Percentiles rank a stretch among this genome's conserved stretches.
These are phyloP conservation scores for Spisula solida DNA, from an alignment of 2,888 invertebrate genomes.

Conservation along the genomic window DNA sequence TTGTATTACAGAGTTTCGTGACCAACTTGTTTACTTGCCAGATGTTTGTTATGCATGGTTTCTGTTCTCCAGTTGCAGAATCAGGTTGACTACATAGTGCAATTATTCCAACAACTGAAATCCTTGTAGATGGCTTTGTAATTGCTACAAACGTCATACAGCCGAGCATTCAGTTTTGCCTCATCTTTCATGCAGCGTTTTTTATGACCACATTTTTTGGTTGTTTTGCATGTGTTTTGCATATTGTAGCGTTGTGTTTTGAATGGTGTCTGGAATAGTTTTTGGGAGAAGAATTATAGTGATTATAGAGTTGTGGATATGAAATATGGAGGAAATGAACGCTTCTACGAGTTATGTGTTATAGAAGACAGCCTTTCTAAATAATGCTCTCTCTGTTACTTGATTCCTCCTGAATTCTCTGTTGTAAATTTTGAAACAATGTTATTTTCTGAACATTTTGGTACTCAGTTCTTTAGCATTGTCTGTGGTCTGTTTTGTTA, in stretches of 20 bases:
- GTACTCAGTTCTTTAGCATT: too few relatives aligned
- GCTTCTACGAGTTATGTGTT: background rate
- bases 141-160: background rate
- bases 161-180: background rate
- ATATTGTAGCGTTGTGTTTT: slow-evolving; percentile 13
- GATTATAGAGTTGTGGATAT: slow-evolving; percentile 13
- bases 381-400: background rate
- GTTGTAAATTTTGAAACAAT: too few relatives aligned
- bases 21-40: slow-evolving; percentile 8
- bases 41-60: slow-evolving; percentile 4
- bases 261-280: slow-evolving; percentile 1
- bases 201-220: slow-evolving; percentile 9
- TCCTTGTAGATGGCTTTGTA: background rate
- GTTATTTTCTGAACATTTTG: too few relatives aligned
- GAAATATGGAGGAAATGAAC: slow-evolving; percentile 10
- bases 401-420: background rate
- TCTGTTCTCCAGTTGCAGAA: background rate
- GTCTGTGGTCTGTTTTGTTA: too few relatives aligned
- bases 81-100: background rate
- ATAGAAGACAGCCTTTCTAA: background rate
- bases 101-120: background rate
- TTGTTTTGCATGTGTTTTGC: slow-evolving; percentile 19
- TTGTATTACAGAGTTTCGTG: background rate
- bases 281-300: background rate
- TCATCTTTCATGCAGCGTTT: slow-evolving; percentile 9